Conservation (phyloP, 2,113 vertebrate species). For the Neofelis nebulosa region DNA sequence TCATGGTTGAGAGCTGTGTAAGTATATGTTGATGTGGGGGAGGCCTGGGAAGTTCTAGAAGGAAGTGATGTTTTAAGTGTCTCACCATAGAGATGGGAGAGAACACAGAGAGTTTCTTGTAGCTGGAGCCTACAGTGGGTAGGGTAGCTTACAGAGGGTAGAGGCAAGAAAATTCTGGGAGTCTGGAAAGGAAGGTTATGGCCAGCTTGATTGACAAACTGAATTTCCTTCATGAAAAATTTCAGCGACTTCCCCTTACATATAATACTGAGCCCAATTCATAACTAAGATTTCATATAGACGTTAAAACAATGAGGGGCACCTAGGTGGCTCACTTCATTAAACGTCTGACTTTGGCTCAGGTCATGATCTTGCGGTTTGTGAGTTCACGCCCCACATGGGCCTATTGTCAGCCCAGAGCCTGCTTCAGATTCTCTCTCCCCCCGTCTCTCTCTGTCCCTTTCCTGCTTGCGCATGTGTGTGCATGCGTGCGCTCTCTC, state of each 20-base stretch:
- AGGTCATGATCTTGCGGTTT: too few relatives aligned
- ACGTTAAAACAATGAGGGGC: background rate
- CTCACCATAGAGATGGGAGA: background rate
- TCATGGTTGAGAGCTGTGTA: background rate
- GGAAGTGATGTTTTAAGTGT: conserved; percentile 5
- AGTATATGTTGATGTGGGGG: background rate
- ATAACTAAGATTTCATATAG: conserved; percentile 28
- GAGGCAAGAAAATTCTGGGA: background rate
- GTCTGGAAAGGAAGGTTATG: conserved; percentile 36
- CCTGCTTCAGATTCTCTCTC: too few relatives aligned
- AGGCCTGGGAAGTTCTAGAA: background rate
- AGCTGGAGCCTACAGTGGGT: background rate
- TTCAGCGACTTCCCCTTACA: background rate
- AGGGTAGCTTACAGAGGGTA: background rate
- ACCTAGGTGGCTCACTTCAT: too few relatives aligned
- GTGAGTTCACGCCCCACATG: too few relatives aligned
- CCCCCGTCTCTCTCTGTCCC: too few relatives aligned
- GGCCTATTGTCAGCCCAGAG: too few relatives aligned
- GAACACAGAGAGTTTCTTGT: background rate
- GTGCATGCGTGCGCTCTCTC: too few relatives aligned
- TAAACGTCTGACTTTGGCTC: too few relatives aligned
- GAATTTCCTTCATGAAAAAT: background rate
- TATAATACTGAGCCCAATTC: background rate
- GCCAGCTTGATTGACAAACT: too few relatives aligned
- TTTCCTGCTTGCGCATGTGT: too few relatives aligned